phyloP scores from a whole-genome alignment of 2,113 vertebrate species.

The Chaenogobius annularis region DNA sequence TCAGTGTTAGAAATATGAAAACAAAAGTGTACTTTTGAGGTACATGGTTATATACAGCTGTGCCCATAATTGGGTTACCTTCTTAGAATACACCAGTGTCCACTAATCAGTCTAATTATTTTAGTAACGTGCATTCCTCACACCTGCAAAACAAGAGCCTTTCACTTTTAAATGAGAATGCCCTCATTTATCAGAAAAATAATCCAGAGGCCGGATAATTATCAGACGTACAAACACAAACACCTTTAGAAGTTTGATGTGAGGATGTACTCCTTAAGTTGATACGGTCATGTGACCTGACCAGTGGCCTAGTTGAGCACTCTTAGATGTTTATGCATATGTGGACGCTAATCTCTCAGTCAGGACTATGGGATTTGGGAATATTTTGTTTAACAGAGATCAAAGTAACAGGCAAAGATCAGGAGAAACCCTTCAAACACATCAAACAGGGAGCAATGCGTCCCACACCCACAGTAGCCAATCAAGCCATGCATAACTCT shows the following conservation, averaged over 20 bases:
- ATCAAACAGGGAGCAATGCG: slow-evolving; percentile 70
- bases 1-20: slow-evolving; percentile 41
- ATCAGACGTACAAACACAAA: slow-evolving; percentile 73
- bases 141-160: slow-evolving; percentile 53
- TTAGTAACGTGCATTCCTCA: slow-evolving; percentile 48
- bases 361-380: slow-evolving; percentile 78
- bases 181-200: slow-evolving; percentile 68
- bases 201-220: slow-evolving; percentile 59
- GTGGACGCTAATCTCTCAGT: slow-evolving; percentile 68
- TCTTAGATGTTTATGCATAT: slow-evolving; percentile 78
- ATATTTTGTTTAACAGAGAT: slow-evolving; percentile 77
- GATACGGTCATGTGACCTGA: slow-evolving; percentile 74
- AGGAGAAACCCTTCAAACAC: slow-evolving; percentile 67
- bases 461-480: slow-evolving; percentile 69
- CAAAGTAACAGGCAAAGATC: slow-evolving; percentile 66
- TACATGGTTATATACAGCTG: neutral
- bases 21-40: slow-evolving; percentile 25
- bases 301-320: slow-evolving; percentile 73
- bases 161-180: slow-evolving; percentile 68
- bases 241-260: slow-evolving; percentile 70
- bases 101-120: slow-evolving; percentile 70
- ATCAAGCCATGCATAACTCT: slow-evolving; percentile 67
- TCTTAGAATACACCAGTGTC: slow-evolving; percentile 7
- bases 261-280: slow-evolving; percentile 57
- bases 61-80: slow-evolving; percentile 5